Evolutionary conservation across 2,797 vertebrate genomes (phyloP).

Genomic region (Mormyrus proboscirostris): DNA sequence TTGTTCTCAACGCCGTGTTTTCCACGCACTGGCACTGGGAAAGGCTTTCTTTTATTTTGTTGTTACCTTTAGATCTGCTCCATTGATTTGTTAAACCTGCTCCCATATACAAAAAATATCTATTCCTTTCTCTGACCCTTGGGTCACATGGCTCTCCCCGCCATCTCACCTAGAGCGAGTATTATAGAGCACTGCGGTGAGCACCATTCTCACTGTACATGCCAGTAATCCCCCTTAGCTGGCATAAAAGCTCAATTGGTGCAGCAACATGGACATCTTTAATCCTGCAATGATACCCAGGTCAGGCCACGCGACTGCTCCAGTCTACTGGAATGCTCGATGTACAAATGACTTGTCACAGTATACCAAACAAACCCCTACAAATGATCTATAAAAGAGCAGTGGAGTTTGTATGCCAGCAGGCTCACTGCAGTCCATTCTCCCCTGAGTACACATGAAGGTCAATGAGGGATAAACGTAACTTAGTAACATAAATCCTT

Average conservation of each 20-base stretch:
- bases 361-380: conserved; percentile 39
- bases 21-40: neutral
- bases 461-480: conserved; percentile 40
- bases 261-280: neutral
- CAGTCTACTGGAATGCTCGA: conserved; percentile 48
- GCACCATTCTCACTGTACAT: neutral
- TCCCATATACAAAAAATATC: neutral
- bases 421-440: conserved; percentile 25
- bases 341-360: conserved; percentile 57
- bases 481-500: conserved; percentile 32
- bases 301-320: conserved; percentile 39
- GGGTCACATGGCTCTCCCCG: neutral
- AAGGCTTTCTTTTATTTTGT: neutral
- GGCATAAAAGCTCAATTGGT: neutral
- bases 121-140: neutral
- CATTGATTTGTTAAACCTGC: neutral
- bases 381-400: neutral
- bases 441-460: conserved; percentile 39
- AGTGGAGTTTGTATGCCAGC: neutral
- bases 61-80: neutral
- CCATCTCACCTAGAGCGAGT: neutral
- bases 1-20: neutral
- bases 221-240: neutral
- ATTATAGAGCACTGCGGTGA: neutral
- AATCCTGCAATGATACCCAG: neutral